phyloP scores from a whole-genome alignment of 2,797 vertebrate genomes.

The Champsocephalus esox region DNA sequence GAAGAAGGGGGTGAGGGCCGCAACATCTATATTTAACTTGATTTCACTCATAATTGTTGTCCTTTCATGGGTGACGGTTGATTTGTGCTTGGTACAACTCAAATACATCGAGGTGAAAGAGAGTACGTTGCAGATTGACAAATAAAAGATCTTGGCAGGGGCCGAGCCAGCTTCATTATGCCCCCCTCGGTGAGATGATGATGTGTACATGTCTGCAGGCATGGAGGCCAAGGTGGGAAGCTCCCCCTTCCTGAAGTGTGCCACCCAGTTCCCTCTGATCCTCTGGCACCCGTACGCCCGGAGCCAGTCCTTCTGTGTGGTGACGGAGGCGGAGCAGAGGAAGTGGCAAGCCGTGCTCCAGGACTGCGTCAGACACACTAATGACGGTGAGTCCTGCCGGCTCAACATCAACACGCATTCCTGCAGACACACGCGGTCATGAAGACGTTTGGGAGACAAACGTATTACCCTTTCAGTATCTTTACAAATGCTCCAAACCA shows the following conservation, averaged over 20 bases:
- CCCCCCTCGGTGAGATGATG: not conserved
- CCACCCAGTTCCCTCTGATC: constrained; percentile 90
- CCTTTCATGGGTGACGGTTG: no score
- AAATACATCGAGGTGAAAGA: no score
- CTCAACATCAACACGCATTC: not conserved
- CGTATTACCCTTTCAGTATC: no score
- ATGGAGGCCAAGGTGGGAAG: constrained; percentile 87
- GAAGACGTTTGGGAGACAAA: not conserved
- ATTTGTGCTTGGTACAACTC: no score
- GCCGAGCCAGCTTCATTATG: no score
- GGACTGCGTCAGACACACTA: constrained; percentile 92
- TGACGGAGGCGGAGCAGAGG: constrained; percentile 90
- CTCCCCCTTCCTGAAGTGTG: constrained; percentile 89
- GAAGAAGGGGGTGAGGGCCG: no score
- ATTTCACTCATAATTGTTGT: no score
- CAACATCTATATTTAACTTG: no score
- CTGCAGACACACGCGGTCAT: not conserved
- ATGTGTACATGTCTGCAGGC: constrained; percentile 71
- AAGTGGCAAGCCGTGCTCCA: constrained; percentile 94
- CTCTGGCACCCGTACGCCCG: constrained; percentile 93
- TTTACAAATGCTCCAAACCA: no score
- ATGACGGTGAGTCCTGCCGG: constrained; percentile 86
- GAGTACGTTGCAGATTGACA: no score
- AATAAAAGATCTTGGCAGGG: no score
- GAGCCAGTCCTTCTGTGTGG: constrained; percentile 92